These are phyloP conservation scores for Panthera tigris DNA, from an alignment of 2,113 vertebrate species.

Conservation along the genomic window DNA sequence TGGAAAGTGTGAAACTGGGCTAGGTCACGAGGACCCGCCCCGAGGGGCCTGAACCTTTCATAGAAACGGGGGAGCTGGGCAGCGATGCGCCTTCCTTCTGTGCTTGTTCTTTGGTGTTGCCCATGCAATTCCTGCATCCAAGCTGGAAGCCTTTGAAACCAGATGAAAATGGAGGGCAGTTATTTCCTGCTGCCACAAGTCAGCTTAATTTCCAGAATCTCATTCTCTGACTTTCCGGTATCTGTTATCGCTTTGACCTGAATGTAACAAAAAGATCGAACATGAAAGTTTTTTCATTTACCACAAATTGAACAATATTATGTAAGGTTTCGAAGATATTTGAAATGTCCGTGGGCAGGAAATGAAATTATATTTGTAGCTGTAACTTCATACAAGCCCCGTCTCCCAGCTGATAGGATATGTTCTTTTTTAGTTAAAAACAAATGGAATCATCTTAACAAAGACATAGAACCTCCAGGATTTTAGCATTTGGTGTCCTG, in stretches of 20 bases:
- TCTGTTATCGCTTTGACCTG: slow-evolving; percentile 55
- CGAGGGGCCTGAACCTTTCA: not conserved
- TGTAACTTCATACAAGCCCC: not conserved
- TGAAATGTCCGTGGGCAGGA: slow-evolving; percentile 52
- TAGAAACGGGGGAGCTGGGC: not conserved
- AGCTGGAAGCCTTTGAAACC: slow-evolving; percentile 45
- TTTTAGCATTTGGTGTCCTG: slow-evolving; percentile 38
- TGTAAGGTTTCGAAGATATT: slow-evolving; percentile 53
- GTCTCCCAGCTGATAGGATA: not conserved
- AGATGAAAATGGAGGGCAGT: slow-evolving; percentile 41
- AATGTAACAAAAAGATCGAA: slow-evolving; percentile 1
- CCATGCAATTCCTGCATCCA: slow-evolving; percentile 1
- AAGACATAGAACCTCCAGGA: slow-evolving; percentile 45
- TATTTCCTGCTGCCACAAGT: slow-evolving; percentile 47
- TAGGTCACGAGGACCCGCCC: not conserved
- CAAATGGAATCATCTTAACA: slow-evolving; percentile 49
- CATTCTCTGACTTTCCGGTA: slow-evolving; percentile 33
- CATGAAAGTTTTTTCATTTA: slow-evolving; percentile 39
- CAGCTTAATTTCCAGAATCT: slow-evolving; percentile 59
- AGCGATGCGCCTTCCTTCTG: not conserved
- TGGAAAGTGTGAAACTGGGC: not conserved
- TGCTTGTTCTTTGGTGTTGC: not conserved
- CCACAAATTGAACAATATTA: slow-evolving; percentile 53
- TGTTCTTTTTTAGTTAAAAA: slow-evolving; percentile 54
- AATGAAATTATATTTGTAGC: slow-evolving; percentile 59